Base-by-base conservation (phyloP, 2,888 invertebrate species). In the Frankliniella fusca region DNA sequence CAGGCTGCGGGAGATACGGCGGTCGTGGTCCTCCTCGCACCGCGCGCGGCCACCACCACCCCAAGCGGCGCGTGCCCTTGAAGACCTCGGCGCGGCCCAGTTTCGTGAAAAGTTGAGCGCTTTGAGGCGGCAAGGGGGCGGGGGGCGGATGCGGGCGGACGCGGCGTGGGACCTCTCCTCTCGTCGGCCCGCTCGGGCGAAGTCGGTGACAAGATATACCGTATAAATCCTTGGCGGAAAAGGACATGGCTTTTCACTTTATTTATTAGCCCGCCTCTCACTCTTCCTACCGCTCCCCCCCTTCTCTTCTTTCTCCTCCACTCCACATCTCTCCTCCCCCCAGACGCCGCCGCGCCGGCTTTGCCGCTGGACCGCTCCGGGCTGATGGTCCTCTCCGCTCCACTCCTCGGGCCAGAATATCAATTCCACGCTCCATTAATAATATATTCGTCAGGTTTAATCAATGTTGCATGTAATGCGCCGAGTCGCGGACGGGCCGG, bases 211-310 rank as follows among this genome's bases (percentile, higher is more conserved):
- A 61, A 61, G 61, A 61, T 61, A 38, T 38, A 15, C 61, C 61
- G 61, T 61, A 61, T 61, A 61, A 61, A 61, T 61, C 61, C 61
- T 7, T 8, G 61, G 38, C 61, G 61, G 61, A 18, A 61, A 61
- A 61, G 61, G 61, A 61, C 61, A 61, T 61, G 61, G 61, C 61
- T 61, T 61, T 61, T 76, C 70, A 76, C 70, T 76, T 76, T 76
- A 76, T 76, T 76, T 76, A 76, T 76, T 76, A 76, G 27, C 12
- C 27, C 27, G 7, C 23, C 27, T 8, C 70, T 23, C 9, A 12
- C 9, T 76, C 70, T 12, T 12, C 27, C 70, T 61, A 18, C 61
- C 54, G 54, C 54, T 54, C 20, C 8, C 1, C 70, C 23, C 70
- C 5, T 3, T 11, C 23, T 27, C 70, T 10, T 23, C 70, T 1